A percentile compares a stretch with the other conserved stretches of the same genome.
These are phyloP conservation scores for Heliconius congener DNA, from an alignment of 1,140 invertebrate species.

Conservation along the genomic window DNA sequence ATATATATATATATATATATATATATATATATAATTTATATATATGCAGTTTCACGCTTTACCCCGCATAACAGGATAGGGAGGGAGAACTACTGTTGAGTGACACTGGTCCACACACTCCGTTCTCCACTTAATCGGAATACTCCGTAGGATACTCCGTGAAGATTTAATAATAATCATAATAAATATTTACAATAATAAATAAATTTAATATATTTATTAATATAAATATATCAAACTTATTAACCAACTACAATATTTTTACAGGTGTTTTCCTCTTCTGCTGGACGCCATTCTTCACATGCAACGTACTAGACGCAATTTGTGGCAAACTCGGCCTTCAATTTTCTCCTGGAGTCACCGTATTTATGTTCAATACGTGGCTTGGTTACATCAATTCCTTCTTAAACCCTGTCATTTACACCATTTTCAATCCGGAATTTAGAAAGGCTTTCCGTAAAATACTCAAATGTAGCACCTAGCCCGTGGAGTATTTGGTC, in stretches of 20 bases:
- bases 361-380: constrained; percentile 96
- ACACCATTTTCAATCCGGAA: constrained; percentile 99
- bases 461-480: constrained; percentile 87
- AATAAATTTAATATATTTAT: too few relatives aligned
- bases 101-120: too few relatives aligned
- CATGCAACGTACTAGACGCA: constrained; percentile 98
- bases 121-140: too few relatives aligned
- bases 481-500: constrained; percentile 78
- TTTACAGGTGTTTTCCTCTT: constrained; percentile 93
- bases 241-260: constrained; percentile 20
- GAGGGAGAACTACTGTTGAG: too few relatives aligned
- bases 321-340: constrained; percentile 92
- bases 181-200: too few relatives aligned
- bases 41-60: too few relatives aligned
- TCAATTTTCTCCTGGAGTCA: constrained; percentile 92
- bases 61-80: too few relatives aligned
- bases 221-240: too few relatives aligned
- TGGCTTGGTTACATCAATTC: constrained; percentile 99
- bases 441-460: constrained; percentile 99
- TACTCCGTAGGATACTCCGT: too few relatives aligned
- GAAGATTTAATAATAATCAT: too few relatives aligned
- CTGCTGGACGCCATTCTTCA: constrained; percentile 99
- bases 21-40: too few relatives aligned
- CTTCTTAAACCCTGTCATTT: constrained; percentile 98
- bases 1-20: too few relatives aligned